Evolutionary conservation across 2,113 vertebrate genomes (phyloP).

Genomic region (Mirza zaza): DNA sequence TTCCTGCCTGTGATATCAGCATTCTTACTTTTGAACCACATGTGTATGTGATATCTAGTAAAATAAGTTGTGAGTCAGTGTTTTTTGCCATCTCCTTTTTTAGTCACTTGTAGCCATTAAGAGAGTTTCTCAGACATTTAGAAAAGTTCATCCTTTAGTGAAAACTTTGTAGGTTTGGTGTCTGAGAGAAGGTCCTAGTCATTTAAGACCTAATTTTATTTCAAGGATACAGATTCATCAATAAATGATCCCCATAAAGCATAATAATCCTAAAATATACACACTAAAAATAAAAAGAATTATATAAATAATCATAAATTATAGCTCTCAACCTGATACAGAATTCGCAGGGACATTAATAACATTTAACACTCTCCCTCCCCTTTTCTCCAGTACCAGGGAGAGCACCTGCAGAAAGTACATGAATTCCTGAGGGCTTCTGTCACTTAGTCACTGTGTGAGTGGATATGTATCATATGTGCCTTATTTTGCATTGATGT

Average conservation of each 20-base stretch:
- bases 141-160: conserved; percentile 30
- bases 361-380: conserved; percentile 11
- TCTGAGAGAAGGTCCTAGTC: conserved; percentile 19
- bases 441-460: background rate
- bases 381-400: background rate
- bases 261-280: conserved; percentile 36
- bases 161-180: conserved; percentile 21
- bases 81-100: conserved; percentile 49
- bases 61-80: conserved; percentile 25
- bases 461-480: background rate
- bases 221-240: background rate
- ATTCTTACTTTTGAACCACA: background rate
- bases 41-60: background rate
- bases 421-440: conserved; percentile 11
- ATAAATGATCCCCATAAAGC: conserved; percentile 23
- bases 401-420: conserved; percentile 18
- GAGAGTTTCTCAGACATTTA: conserved; percentile 3
- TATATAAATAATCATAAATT: conserved; percentile 39
- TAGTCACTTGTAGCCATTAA: conserved; percentile 33
- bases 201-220: conserved; percentile 49
- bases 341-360: conserved; percentile 34
- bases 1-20: background rate
- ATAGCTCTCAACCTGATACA: conserved; percentile 43
- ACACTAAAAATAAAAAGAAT: conserved; percentile 49
- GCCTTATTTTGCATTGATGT: conserved; percentile 20